These are phyloP conservation scores for Laticauda colubrina DNA, from an alignment of 2,113 vertebrate species.

Conservation along the genomic window DNA sequence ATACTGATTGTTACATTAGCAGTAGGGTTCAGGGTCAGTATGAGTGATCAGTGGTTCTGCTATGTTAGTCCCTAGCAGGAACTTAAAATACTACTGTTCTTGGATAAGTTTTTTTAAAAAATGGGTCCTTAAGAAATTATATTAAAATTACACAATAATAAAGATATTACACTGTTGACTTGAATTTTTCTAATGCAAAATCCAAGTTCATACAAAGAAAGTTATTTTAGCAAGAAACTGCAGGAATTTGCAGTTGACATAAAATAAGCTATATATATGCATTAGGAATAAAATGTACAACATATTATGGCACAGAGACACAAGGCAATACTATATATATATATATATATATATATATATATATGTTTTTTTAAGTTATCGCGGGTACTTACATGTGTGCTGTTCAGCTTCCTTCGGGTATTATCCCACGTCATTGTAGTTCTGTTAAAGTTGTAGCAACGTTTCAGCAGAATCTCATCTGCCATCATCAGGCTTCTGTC, in stretches of 20 bases:
- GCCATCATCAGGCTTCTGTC: no score
- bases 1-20: slow-evolving; percentile 13
- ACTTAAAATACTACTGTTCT: slow-evolving; percentile 38
- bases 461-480: no score
- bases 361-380: no score
- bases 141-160: slow-evolving; percentile 45
- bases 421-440: no score
- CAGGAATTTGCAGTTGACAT: background rate
- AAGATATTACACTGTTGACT: slow-evolving; percentile 29
- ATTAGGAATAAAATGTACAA: background rate
- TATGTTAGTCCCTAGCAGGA: slow-evolving; percentile 6
- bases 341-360: background rate
- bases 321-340: background rate
- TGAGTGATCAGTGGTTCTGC: slow-evolving; percentile 24
- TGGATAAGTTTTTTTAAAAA: background rate
- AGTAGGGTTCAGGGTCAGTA: background rate
- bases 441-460: no score
- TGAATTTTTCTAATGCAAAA: slow-evolving; percentile 38
- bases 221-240: background rate
- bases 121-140: slow-evolving; percentile 45
- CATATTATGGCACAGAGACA: no score
- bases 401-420: no score
- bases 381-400: no score
- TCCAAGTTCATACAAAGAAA: background rate
- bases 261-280: background rate